phyloP scores from a whole-genome alignment of 2,797 vertebrate species.

The Pseudochirops corinnae region DNA sequence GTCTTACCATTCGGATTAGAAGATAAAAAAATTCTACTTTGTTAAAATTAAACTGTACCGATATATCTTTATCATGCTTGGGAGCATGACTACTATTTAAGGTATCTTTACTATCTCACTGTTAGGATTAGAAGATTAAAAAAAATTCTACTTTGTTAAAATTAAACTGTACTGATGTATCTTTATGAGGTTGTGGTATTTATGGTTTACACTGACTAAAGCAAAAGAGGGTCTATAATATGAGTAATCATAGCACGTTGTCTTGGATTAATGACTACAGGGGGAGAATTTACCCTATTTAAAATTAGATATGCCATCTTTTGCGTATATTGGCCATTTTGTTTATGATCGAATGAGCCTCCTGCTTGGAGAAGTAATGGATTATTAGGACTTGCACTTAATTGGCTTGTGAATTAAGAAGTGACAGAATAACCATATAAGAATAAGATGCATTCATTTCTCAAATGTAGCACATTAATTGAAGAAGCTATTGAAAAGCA shows the following conservation, averaged over 20 bases:
- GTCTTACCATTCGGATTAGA: background rate
- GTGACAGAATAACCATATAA: background rate
- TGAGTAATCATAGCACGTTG: background rate
- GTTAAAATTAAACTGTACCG: conserved; percentile 2
- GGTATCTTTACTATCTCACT: conserved; percentile 45
- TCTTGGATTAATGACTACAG: background rate
- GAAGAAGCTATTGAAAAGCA: background rate
- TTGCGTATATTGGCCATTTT: conserved; percentile 43
- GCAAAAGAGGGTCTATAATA: background rate
- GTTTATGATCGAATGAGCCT: conserved; percentile 2
- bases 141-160: conserved; percentile 21
- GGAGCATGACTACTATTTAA: conserved; percentile 52
- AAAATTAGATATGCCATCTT: background rate
- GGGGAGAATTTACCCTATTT: background rate
- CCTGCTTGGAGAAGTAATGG: background rate
- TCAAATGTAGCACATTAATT: background rate
- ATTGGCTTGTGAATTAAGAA: background rate
- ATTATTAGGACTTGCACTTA: background rate
- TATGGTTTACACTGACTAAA: background rate
- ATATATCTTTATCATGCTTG: conserved; percentile 26
- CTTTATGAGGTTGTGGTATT: background rate
- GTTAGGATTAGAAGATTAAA: conserved; percentile 36
- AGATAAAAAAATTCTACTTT: conserved; percentile 47
- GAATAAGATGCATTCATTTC: background rate
- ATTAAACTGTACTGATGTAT: background rate